Evolutionary conservation across 2,113 vertebrate species (phyloP), one percentile per base, ranked within the genome.

Genomic region (Synodontis membranacea): DNA sequence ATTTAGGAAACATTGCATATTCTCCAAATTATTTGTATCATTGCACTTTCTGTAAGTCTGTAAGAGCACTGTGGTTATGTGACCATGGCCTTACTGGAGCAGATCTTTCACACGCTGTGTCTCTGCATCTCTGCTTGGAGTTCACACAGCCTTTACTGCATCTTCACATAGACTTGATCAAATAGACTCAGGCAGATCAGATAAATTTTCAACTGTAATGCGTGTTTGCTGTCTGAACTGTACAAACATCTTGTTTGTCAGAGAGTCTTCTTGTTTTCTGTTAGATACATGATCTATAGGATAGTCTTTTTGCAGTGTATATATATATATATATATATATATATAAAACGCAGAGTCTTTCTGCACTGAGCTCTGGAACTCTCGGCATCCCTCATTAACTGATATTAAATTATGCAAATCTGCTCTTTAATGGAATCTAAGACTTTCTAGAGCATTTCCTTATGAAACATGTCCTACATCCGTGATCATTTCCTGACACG

Each of bases 321-420:
- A 68, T 11, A 19, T 72, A 86, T 76, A 68, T 11, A 19, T 72
- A 86, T 72, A 9, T 76, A 68, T 11, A 19, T 72, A 86, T n/a
- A n/a, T n/a, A n/a, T n/a, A n/a, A n/a, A n/a, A 44, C 72, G 46
- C 66, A 83, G 31, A 14, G 25, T 80, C 56, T 54, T 84, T 84
- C 81, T 14, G 37, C 60, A 54, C 23, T 68, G n/a, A 84, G 78
- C 48, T 37, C 62, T 52, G 81, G 78, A 84, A 79, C 83, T 83
- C 25, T 76, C 72, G 68, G 42, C 72, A 80, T 87, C 86, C 37
- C 72, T 87, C 70, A 85, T 87, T 87, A 89, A 89, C 83, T 56
- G 74, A 86, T 86, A 64, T 64, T 84, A 87, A 89, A 85, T 87
- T 87, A 87, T 89, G 86, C 80, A 89, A 85, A 89, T 89, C 28